Conservation (phyloP, 2,113 vertebrate species). For the Mohoua ochrocephala region DNA sequence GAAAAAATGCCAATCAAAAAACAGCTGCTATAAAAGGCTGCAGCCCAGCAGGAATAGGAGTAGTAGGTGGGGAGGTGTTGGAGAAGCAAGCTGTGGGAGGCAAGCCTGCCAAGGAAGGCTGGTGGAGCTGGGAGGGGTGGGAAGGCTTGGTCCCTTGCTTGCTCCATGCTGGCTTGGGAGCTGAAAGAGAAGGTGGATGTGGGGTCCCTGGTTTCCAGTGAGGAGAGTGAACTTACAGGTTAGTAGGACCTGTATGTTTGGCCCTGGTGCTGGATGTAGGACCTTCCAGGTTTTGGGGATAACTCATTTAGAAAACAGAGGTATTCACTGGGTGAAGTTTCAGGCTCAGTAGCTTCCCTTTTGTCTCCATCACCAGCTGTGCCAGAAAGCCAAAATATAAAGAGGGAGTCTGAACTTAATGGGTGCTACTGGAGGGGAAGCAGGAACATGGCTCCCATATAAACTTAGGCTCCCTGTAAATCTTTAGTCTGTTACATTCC, state of each 20-base stretch:
- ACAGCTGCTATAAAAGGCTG: slow-evolving; percentile 60
- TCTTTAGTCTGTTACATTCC: neutral
- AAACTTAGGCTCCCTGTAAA: neutral
- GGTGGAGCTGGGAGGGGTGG: neutral
- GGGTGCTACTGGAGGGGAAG: neutral
- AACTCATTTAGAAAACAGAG: neutral
- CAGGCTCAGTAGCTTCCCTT: neutral
- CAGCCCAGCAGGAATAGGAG: slow-evolving; percentile 45
- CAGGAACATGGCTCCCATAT: rapidly evolving
- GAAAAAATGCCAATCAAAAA: slow-evolving; percentile 56
- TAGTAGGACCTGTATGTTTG: neutral
- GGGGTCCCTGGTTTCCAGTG: neutral
- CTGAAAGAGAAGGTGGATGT: neutral
- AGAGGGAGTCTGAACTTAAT: neutral
- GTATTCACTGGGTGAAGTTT: neutral
- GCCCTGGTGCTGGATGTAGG: neutral
- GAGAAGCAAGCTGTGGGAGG: slow-evolving; percentile 28
- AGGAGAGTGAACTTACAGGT: neutral
- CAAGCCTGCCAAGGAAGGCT: slow-evolving; percentile 18
- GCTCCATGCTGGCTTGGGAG: neutral
- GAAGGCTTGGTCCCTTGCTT: neutral
- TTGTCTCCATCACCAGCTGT: neutral
- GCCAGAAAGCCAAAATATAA: neutral
- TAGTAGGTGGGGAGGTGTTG: slow-evolving; percentile 47
- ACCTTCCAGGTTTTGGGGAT: neutral